Percentiles rank a stretch among this genome's conserved stretches.
These are phyloP conservation scores for Sycophila sp. DNA, from an alignment of 1,140 invertebrate species.

Conservation along the genomic window DNA sequence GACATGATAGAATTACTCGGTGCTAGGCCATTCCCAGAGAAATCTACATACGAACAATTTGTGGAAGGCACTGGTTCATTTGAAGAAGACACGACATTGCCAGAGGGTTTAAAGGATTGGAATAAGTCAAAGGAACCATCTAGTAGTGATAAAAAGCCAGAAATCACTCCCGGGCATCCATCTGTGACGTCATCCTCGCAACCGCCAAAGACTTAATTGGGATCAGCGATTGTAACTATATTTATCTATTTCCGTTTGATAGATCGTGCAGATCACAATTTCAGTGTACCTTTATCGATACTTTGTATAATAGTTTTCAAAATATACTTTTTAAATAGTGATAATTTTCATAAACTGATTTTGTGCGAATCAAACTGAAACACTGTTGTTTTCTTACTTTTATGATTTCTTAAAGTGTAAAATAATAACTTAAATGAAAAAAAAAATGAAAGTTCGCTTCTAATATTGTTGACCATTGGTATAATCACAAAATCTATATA, in stretches of 20 bases:
- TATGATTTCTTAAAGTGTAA: background rate
- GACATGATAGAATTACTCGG: conserved; percentile 99
- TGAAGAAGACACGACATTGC: conserved; percentile 94
- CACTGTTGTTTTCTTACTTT: conserved; percentile 5
- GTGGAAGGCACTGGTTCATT: conserved; percentile 98
- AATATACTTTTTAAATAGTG: conserved; percentile 20
- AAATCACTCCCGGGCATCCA: background rate
- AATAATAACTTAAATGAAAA: background rate
- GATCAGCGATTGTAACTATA: conserved; percentile 50
- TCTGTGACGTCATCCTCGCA: conserved; percentile 3
- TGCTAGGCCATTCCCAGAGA: conserved; percentile 94
- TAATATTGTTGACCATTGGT: background rate
- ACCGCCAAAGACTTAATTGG: conserved; percentile 44
- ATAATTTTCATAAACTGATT: conserved; percentile 8
- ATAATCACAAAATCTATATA: background rate
- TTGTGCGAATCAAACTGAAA: background rate
- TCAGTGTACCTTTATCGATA: conserved; percentile 43
- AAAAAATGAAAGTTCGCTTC: background rate
- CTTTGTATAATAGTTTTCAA: conserved; percentile 60
- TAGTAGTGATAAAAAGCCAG: conserved; percentile 25
- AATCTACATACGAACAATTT: conserved; percentile 99
- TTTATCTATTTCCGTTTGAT: background rate
- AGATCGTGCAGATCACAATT: background rate
- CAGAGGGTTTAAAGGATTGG: conserved; percentile 96
- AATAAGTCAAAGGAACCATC: conserved; percentile 77